These are phyloP conservation scores for Tapera naevia DNA, from an alignment of 2,797 vertebrate species.

Conservation along the genomic window DNA sequence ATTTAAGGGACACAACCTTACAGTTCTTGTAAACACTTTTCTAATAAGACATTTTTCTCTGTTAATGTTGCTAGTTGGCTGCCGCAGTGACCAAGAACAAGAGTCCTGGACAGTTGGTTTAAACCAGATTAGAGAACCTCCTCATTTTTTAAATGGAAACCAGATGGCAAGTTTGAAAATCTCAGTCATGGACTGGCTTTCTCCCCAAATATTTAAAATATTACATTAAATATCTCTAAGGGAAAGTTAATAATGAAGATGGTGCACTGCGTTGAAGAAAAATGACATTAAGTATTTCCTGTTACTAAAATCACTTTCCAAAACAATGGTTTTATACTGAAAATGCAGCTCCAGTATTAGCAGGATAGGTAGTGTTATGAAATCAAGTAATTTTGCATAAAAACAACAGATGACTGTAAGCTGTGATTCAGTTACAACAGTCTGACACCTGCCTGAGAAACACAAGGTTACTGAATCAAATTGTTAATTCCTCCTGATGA, in stretches of 20 bases:
- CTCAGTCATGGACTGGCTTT: neutral
- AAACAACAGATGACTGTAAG: neutral
- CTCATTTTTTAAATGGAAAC: constrained; percentile 25
- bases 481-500: neutral
- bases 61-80: constrained; percentile 27
- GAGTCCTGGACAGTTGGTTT: neutral
- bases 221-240: constrained; percentile 1
- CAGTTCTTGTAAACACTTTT: constrained; percentile 21
- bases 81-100: neutral
- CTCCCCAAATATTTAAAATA: constrained; percentile 44
- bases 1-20: neutral
- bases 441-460: neutral
- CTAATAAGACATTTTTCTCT: constrained; percentile 21
- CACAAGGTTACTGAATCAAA: neutral
- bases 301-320: neutral
- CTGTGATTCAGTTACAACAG: neutral
- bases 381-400: neutral
- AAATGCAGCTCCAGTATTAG: neutral
- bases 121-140: constrained; percentile 22
- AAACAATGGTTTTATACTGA: neutral
- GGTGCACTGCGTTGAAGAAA: neutral
- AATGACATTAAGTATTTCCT: constrained; percentile 15
- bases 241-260: constrained; percentile 27
- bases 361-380: neutral
- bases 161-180: constrained; percentile 29